Evolutionary conservation across 2,888 invertebrate genomes (phyloP), one percentile per base, ranked within the genome.

Genomic region (Diaprepes abbreviatus): DNA sequence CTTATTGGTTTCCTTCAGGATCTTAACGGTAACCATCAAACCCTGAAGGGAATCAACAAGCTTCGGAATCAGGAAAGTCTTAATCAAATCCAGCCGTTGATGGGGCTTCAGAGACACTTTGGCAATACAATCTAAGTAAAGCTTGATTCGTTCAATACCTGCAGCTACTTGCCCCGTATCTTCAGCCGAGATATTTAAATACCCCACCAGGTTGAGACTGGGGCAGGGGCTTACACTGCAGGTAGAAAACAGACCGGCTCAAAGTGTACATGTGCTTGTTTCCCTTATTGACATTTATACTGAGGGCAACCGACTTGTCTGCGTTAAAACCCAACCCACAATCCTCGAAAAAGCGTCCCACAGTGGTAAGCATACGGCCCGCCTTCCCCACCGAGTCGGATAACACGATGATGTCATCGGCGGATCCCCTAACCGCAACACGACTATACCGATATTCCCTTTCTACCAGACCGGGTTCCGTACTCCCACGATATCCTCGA

Each of bases 391-490:
- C 17, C 9, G 14, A 38, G 2, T 62, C 63, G 1, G 60, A 14
- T 1, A 70, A 28, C 2, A 72, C 21, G 0, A 72, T 21, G 4
- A 73, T 36, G 24, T 74, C n/a, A n/a, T n/a, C 73, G 24, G 28
- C 4, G 67, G 67, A 19, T 67, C 67, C 1, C 67, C 55, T 45
- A 55, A 62, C 21, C 40, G 54, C 1, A 67, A 62, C 4, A 55
- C 67, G n/a, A n/a, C n/a, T n/a, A n/a, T n/a, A n/a, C n/a, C n/a
- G n/a, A n/a, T n/a, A n/a, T n/a, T n/a, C n/a, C n/a, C n/a, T n/a
- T n/a, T n/a, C n/a, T n/a, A n/a, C n/a, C n/a, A n/a, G n/a, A n/a
- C n/a, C n/a, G n/a, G n/a, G n/a, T n/a, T n/a, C n/a, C n/a, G n/a
- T n/a, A n/a, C n/a, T n/a, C n/a, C n/a, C n/a, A n/a, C n/a, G n/a